A percentile compares a stretch with the other conserved stretches of the same genome.
phyloP scores from a whole-genome alignment of 2,888 invertebrate species.

The Drosophila falleni region DNA sequence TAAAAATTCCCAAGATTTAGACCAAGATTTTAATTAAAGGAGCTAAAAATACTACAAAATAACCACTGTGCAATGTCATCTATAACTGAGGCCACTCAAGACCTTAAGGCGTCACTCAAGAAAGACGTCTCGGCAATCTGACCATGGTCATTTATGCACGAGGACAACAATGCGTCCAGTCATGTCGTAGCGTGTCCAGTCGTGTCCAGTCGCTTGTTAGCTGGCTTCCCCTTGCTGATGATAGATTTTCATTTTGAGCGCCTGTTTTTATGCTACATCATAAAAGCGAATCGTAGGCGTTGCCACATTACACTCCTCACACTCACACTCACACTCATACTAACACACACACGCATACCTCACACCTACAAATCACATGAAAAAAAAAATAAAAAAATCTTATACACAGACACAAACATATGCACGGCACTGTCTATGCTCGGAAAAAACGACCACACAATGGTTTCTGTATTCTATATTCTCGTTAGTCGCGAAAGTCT shows the following conservation, averaged over 20 bases:
- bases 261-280: constrained; percentile 73
- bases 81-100: constrained; percentile 35
- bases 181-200: constrained; percentile 20
- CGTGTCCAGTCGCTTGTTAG: constrained; percentile 56
- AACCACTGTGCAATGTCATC: constrained; percentile 3
- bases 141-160: constrained; percentile 60
- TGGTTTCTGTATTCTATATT: constrained; percentile 18
- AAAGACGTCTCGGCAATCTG: constrained; percentile 47
- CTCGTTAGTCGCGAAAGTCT: constrained; percentile 56
- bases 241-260: constrained; percentile 74
- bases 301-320: constrained; percentile 60
- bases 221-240: constrained; percentile 57
- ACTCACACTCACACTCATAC: constrained; percentile 5
- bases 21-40: no score
- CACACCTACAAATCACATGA: not conserved
- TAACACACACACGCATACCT: not conserved
- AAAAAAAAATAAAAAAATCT: not conserved
- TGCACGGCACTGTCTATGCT: constrained; percentile 28
- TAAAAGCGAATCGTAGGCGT: constrained; percentile 71
- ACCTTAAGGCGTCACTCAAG: constrained; percentile 25
- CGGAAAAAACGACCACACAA: constrained; percentile 13
- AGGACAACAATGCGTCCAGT: constrained; percentile 20
- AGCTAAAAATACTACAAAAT: not conserved
- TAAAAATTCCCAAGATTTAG: no score
- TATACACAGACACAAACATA: constrained; percentile 17